Evolutionary conservation across 2,797 vertebrate genomes (phyloP), one percentile per base, ranked within the genome.

Genomic region (Gastrophryne carolinensis): DNA sequence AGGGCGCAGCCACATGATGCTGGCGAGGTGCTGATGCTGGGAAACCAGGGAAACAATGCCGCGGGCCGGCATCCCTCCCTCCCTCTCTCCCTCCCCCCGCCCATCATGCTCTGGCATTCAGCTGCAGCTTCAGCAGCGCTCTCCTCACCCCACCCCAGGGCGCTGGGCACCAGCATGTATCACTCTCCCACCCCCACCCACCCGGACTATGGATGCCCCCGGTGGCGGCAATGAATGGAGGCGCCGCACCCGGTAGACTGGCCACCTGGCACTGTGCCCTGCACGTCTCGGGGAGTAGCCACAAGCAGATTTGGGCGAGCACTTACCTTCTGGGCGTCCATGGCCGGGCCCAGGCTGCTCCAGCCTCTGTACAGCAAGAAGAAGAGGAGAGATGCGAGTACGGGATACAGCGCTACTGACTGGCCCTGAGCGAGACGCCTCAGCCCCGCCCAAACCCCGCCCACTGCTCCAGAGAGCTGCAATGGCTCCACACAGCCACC

Each of bases 301-400:
- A n/a, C n/a, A n/a, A n/a, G n/a, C n/a, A n/a, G n/a, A n/a, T n/a
- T 56, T 11, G 24, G 9, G 3, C 12, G 26, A 27, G 0, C 17
- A 17, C 71, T 72, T 78, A 78, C 75, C 72, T 78, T 78, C 19
- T 72, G 75, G 1, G 75, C 50, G n/a, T 78, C 68, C 75, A 78
- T 78, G 7, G 60, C 75, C 75, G 23, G 49, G 67, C 65, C 57
- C 47, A 15, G 26, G 57, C 34, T 62, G 65, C 10, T 34, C 35
- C 34, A 66, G 47, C 74, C 64, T 27, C 37, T 64, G 75, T 50
- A 13, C 27, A 21, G 30, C 50, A 77, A 41, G n/a, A n/a, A n/a
- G n/a, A n/a, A n/a, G n/a, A n/a, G n/a, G n/a, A n/a, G n/a, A n/a
- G 61, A 73, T 73, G 72, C 27, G 72, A 44, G 50, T 58, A 66